Percentiles rank a stretch among this genome's conserved stretches.
Evolutionary conservation across 2,888 invertebrate species (phyloP).

Genomic region (Eristalis pertinax): DNA sequence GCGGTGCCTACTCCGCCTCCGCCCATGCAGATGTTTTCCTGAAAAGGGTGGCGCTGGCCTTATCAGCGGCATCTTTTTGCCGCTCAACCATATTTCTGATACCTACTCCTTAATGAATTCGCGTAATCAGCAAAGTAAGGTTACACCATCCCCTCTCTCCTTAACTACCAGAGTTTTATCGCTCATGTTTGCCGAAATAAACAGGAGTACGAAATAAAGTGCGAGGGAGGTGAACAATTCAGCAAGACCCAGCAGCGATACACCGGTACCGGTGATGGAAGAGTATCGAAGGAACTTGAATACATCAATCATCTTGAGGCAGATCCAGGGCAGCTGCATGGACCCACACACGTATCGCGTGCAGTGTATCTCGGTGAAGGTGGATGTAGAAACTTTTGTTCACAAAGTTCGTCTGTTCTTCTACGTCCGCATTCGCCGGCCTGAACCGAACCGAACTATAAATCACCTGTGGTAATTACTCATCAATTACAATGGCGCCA

Average conservation of each 20-base stretch:
- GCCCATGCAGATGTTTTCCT: background rate
- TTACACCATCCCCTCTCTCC: background rate
- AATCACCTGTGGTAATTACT: constrained; percentile 48
- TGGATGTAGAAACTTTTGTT: background rate
- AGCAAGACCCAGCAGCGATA: background rate
- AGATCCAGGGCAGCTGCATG: background rate
- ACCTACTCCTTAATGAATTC: constrained; percentile 35
- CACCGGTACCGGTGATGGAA: background rate
- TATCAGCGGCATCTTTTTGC: background rate
- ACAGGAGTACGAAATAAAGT: background rate
- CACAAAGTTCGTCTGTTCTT: background rate
- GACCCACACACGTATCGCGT: background rate
- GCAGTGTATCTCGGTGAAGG: background rate
- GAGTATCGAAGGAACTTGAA: background rate
- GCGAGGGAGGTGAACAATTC: background rate
- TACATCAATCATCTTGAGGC: constrained; percentile 34
- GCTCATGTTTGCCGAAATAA: background rate
- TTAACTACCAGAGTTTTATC: background rate
- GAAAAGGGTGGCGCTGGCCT: background rate
- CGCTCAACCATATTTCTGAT: background rate
- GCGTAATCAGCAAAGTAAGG: constrained; percentile 32
- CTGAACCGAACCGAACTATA: constrained; percentile 29
- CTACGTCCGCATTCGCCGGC: background rate
- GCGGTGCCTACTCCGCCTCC: background rate
- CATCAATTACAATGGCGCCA: constrained; percentile 50